Conservation (phyloP, 1,140 invertebrate species). For the Oncopeltus fasciatus region DNA sequence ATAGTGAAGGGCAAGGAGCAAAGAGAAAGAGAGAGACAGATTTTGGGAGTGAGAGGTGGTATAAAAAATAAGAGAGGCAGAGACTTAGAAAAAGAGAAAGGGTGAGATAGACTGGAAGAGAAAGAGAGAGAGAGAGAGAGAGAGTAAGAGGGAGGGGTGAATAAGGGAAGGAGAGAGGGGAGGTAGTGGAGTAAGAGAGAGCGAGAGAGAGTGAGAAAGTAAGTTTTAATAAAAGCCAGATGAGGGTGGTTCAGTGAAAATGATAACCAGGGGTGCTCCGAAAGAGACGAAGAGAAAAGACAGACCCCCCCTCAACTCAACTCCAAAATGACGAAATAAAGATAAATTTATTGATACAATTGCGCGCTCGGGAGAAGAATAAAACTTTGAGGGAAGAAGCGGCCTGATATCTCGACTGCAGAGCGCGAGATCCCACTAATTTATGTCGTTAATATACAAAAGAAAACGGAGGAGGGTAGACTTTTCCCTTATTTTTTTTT, state of each 20-base stretch:
- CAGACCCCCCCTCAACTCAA: neutral
- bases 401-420: too few relatives aligned
- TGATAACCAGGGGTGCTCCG: too few relatives aligned
- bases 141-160: neutral
- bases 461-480: neutral
- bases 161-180: neutral
- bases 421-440: conserved; percentile 1
- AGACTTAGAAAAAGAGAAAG: neutral
- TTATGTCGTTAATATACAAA: conserved; percentile 14
- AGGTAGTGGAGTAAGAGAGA: neutral
- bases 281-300: too few relatives aligned
- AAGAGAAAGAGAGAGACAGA: neutral
- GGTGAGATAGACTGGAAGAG: neutral
- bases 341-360: conserved; percentile 13
- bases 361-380: neutral
- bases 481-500: neutral
- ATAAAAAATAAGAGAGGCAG: neutral
- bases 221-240: neutral
- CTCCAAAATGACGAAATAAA: conserved; percentile 13
- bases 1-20: too few relatives aligned
- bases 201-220: neutral
- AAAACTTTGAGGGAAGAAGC: too few relatives aligned
- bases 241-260: neutral
- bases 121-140: neutral
- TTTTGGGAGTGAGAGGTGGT: neutral